Conservation (phyloP, 1,140 invertebrate genomes). For the Cydia splendana region DNA sequence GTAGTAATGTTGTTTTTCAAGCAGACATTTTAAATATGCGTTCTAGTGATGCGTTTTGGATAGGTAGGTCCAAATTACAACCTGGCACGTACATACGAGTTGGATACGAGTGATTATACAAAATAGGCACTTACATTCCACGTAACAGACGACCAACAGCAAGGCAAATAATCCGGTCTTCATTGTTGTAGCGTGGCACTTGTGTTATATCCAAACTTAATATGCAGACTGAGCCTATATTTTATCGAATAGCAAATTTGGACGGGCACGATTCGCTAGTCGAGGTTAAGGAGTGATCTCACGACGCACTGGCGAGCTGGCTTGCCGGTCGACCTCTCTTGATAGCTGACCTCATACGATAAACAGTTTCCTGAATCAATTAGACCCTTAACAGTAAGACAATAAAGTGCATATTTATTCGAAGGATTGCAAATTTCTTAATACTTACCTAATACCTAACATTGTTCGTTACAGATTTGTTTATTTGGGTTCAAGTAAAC, state of each 20-base stretch:
- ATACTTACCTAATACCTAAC: background rate
- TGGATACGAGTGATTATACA: background rate
- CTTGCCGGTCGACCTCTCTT: background rate
- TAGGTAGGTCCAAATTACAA: too few relatives aligned
- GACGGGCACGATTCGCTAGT: slow-evolving; percentile 9
- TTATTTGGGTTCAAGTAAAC: background rate
- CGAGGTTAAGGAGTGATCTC: slow-evolving; percentile 29
- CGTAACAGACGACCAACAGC: slow-evolving; percentile 53
- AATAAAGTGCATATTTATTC: background rate
- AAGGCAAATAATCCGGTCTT: slow-evolving; percentile 55
- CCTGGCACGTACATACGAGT: too few relatives aligned
- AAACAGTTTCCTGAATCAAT: background rate
- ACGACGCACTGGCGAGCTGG: background rate
- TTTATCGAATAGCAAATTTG: slow-evolving; percentile 19
- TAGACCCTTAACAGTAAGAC: background rate
- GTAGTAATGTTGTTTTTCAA: too few relatives aligned
- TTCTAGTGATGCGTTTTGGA: too few relatives aligned
- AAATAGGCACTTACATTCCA: slow-evolving; percentile 64
- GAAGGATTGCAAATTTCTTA: background rate
- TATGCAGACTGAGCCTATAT: slow-evolving; percentile 25
- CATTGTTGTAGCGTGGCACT: slow-evolving; percentile 43
- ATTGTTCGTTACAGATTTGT: slow-evolving; percentile 4
- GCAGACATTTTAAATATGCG: too few relatives aligned
- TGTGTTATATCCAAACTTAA: slow-evolving; percentile 38
- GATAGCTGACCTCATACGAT: slow-evolving; percentile 24